Evolutionary conservation across 1,140 invertebrate genomes (phyloP).

Genomic region (Drusus annulatus): DNA sequence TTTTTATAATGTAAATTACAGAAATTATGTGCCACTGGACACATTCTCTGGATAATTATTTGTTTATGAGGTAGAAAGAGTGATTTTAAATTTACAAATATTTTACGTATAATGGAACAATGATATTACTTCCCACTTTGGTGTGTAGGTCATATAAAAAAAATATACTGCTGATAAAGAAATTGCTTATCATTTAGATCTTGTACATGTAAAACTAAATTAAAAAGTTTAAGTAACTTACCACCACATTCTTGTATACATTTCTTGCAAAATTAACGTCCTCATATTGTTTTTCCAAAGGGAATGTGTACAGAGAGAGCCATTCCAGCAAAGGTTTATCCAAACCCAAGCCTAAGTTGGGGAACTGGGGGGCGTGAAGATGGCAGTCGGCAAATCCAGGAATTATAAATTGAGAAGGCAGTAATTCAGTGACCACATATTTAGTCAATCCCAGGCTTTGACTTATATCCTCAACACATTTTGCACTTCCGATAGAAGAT

Average conservation of each 20-base stretch:
- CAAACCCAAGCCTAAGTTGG: conserved; percentile 86
- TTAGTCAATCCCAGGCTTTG: conserved; percentile 56
- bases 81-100: too few species aligned
- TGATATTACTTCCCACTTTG: background rate
- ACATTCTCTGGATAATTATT: too few species aligned
- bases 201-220: background rate
- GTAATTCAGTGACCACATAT: conserved; percentile 64
- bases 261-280: conserved; percentile 79
- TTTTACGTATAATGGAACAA: background rate
- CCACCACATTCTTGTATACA: conserved; percentile 86
- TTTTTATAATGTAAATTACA: background rate
- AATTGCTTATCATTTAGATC: background rate
- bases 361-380: conserved; percentile 90
- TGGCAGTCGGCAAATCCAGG: conserved; percentile 93
- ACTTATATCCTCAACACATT: conserved; percentile 59
- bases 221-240: conserved; percentile 68
- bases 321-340: conserved; percentile 87
- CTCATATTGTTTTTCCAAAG: conserved; percentile 82
- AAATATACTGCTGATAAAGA: too few species aligned
- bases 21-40: background rate
- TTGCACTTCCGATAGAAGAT: conserved; percentile 60
- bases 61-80: too few species aligned
- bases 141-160: too few species aligned
- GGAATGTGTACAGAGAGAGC: conserved; percentile 91
- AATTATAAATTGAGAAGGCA: conserved; percentile 80